Base-by-base conservation (phyloP, 2,888 invertebrate genomes). In the Timema cristinae region DNA sequence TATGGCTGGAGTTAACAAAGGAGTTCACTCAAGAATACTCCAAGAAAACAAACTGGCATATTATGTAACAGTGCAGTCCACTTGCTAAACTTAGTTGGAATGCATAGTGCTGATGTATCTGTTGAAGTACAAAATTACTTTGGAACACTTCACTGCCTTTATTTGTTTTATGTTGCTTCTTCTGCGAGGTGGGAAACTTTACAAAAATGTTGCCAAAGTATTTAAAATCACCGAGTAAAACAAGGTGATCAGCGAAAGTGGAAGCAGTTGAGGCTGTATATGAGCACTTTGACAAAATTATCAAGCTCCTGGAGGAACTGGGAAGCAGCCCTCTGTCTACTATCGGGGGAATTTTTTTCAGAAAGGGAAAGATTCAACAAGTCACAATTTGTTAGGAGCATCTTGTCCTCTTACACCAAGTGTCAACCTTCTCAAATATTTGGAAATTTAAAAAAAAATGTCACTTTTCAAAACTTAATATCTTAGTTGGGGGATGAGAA, bases 1-100 rank as follows among this genome's bases (percentile, higher is more conserved):
- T 13, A 15, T 56, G 56, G n/a, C n/a, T 47, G 10, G 7, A 32
- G 47, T 15, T 10, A 50, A 50, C 11, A 47, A 72, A 7, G 15
- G 50, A 50, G 32, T 54, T 59, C 51, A 15, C 54, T 69, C 48
- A 16, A 47, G 68, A 61, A 48, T 16, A 48, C 61, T 50, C 11
- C 48, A 59, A 7, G 59, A 59, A 32, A 59, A 59, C 59, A 59
- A n/a, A 59, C 13, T n/a, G 13, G 13, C 13, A 16, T 59, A 59
- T 59, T n/a, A 13, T n/a, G 59, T 59, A 59, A 7, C 9, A 59
- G 9, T 59, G 59, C n/a, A 16, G 59, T n/a, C 15, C 1, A 59
- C 32, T n/a, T n/a, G 9, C 32, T 59, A 59, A 59, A 11, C 32
- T 59, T 59, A 8, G 8, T 59, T 8, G 15, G 16, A 59, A n/a